Conservation (phyloP, 2,888 invertebrate genomes). For the Lepeophtheirus nordmannii region DNA sequence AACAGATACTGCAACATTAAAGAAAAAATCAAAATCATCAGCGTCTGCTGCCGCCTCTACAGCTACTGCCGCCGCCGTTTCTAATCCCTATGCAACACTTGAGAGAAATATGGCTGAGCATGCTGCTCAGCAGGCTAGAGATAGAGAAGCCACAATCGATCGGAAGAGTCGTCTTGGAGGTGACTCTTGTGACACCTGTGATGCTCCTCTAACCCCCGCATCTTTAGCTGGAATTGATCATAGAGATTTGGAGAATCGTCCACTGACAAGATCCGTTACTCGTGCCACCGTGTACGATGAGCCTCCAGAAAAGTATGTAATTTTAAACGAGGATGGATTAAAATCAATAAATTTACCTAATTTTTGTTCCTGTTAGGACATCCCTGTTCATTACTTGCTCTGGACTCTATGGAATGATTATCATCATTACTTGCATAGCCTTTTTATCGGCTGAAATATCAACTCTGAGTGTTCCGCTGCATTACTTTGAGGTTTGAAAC, state of each 20-base stretch:
- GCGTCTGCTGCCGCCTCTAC: background rate
- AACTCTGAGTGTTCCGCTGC: constrained; percentile 73
- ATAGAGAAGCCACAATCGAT: constrained; percentile 8
- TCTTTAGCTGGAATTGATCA: constrained; percentile 23
- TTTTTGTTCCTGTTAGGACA: constrained; percentile 51
- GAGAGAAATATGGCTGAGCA: constrained; percentile 21
- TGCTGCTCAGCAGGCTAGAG: constrained; percentile 7
- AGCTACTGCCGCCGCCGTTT: background rate
- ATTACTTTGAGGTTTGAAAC: constrained; percentile 58
- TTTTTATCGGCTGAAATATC: constrained; percentile 88
- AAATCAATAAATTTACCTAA: background rate
- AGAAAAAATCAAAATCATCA: constrained; percentile 14
- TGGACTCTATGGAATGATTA: constrained; percentile 83
- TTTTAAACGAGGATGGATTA: background rate
- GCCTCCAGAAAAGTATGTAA: constrained; percentile 25
- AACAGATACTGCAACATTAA: background rate
- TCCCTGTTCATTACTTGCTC: constrained; percentile 88
- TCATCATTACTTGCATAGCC: constrained; percentile 81
- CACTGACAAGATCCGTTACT: constrained; percentile 23
- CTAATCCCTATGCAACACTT: constrained; percentile 9
- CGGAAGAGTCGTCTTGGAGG: background rate
- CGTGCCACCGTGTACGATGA: constrained; percentile 24
- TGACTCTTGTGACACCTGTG: constrained; percentile 23
- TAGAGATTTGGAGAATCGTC: constrained; percentile 22
- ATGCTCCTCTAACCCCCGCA: constrained; percentile 23